Percentiles rank a stretch among this genome's conserved stretches.
Conservation (phyloP, 2,113 vertebrate genomes). For the Mixornis gularis region DNA sequence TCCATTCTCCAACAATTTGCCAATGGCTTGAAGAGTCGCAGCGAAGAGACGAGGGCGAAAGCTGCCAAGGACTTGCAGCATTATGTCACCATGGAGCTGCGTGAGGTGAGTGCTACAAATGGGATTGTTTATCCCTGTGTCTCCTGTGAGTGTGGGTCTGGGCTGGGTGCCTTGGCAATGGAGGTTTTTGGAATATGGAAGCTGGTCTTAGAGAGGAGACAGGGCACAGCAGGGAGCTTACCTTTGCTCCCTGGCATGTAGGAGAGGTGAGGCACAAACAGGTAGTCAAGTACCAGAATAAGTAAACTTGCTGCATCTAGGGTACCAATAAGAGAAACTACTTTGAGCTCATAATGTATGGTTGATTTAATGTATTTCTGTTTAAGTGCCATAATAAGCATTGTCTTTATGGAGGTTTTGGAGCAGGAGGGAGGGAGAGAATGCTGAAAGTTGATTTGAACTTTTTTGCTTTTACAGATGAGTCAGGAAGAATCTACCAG, state of each 20-base stretch:
- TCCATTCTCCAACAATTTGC: constrained; percentile 95
- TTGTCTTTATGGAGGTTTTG: neutral
- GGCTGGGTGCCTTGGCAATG: neutral
- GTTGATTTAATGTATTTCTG: neutral
- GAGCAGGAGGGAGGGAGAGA: neutral
- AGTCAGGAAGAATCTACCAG: constrained; percentile 97
- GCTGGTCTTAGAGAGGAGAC: neutral
- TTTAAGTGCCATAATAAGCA: neutral
- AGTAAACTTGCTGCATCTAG: neutral
- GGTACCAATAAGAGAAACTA: neutral
- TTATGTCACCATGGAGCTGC: constrained; percentile 96
- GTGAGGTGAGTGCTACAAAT: constrained; percentile 76
- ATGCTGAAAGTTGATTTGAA: neutral
- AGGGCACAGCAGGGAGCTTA: neutral
- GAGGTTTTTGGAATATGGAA: neutral
- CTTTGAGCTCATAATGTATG: neutral
- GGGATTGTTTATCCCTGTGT: neutral
- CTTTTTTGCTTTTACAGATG: constrained; percentile 72
- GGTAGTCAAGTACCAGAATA: neutral
- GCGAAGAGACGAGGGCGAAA: constrained; percentile 91
- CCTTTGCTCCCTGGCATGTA: neutral
- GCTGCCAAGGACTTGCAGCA: constrained; percentile 96
- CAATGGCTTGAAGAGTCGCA: constrained; percentile 92
- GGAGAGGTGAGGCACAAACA: neutral
- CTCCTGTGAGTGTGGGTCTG: fast-evolving